Conservation (phyloP, 2,113 vertebrate species). For the Spermophilus dauricus region DNA sequence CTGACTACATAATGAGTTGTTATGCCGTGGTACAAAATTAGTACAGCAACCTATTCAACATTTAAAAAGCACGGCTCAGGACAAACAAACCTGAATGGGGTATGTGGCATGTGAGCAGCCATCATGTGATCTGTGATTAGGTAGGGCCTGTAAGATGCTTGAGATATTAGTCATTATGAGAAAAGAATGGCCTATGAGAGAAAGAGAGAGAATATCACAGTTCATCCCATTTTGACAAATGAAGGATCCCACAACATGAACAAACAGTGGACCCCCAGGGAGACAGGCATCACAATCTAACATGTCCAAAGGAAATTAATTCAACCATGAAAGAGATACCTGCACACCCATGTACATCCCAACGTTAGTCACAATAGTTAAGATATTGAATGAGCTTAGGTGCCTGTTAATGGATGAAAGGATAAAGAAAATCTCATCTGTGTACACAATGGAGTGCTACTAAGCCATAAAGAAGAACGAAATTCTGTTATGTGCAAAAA, state of each 20-base stretch:
- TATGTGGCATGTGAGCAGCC: fast-evolving
- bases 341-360: too few relatives aligned
- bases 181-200: neutral
- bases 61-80: neutral
- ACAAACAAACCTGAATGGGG: neutral
- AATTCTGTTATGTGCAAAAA: too few relatives aligned
- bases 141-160: fast-evolving
- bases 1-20: neutral
- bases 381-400: too few relatives aligned
- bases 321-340: too few relatives aligned
- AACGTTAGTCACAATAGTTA: too few relatives aligned
- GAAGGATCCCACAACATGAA: neutral
- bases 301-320: too few relatives aligned
- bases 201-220: neutral
- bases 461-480: too few relatives aligned
- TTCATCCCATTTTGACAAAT: too few relatives aligned
- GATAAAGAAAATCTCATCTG: too few relatives aligned
- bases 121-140: fast-evolving
- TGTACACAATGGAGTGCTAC: too few relatives aligned
- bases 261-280: too few relatives aligned
- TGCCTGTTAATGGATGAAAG: too few relatives aligned
- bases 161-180: neutral
- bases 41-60: neutral
- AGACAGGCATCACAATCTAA: neutral
- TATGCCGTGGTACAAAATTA: neutral